phyloP scores from a whole-genome alignment of 2,888 invertebrate genomes.

The Cryptocephalus moraei region DNA sequence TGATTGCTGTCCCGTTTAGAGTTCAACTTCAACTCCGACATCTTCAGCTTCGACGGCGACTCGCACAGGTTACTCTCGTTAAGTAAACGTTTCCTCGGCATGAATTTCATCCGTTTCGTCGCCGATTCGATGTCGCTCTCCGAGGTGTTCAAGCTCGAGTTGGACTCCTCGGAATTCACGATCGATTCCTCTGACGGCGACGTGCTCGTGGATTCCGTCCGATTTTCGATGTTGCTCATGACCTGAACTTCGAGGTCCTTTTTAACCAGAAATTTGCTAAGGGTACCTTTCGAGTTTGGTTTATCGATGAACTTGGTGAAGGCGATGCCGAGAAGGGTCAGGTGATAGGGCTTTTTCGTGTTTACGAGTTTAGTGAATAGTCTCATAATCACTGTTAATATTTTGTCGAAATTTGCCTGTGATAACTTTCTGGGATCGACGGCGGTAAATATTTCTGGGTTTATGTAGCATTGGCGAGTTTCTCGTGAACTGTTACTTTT shows the following conservation, averaged over 20 bases:
- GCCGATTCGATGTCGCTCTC: slow-evolving; percentile 64
- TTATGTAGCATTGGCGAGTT: slow-evolving; percentile 64
- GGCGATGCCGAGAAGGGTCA: slow-evolving; percentile 69
- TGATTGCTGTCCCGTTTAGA: slow-evolving; percentile 26
- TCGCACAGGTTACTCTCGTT: slow-evolving; percentile 40
- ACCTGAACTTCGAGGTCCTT: slow-evolving; percentile 73
- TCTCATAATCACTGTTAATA: slow-evolving; percentile 60
- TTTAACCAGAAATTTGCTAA: slow-evolving; percentile 65
- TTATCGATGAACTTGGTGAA: slow-evolving; percentile 72
- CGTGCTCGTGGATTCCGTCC: slow-evolving; percentile 12
- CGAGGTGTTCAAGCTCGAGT: slow-evolving; percentile 36
- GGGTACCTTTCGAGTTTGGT: slow-evolving; percentile 49
- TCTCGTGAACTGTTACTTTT: slow-evolving; percentile 57
- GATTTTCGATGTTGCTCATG: slow-evolving; percentile 54
- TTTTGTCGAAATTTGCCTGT: slow-evolving; percentile 51
- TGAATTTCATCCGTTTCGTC: slow-evolving; percentile 56
- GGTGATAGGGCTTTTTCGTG: slow-evolving; percentile 63
- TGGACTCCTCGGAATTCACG: slow-evolving; percentile 6
- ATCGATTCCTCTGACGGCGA: background rate
- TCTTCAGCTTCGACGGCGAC: slow-evolving; percentile 59
- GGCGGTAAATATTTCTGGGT: slow-evolving; percentile 50
- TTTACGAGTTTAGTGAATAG: slow-evolving; percentile 66
- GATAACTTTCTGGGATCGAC: slow-evolving; percentile 27
- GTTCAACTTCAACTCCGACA: slow-evolving; percentile 55
- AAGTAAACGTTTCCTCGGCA: slow-evolving; percentile 6